Conservation (phyloP, 1,140 invertebrate species). For the Nymphalis io region DNA sequence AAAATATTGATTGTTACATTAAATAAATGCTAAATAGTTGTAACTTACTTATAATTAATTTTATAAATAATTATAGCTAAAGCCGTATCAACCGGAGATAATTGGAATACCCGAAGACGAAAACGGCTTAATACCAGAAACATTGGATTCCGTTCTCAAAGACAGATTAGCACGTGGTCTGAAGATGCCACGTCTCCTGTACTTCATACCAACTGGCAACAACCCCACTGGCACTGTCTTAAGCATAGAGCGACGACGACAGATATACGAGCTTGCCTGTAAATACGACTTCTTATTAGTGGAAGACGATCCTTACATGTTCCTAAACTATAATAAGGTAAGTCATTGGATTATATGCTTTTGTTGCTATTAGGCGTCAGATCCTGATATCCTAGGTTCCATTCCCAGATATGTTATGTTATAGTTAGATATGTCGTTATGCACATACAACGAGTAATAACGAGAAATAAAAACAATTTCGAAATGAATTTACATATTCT, state of each 20-base stretch:
- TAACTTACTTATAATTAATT: too few relatives aligned
- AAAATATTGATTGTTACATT: too few relatives aligned
- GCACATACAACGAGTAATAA: too few relatives aligned
- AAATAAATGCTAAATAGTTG: too few relatives aligned
- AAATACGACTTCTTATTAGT: conserved; percentile 89
- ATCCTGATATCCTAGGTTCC: too few relatives aligned
- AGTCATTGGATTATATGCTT: conserved; percentile 33
- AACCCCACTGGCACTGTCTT: conserved; percentile 88
- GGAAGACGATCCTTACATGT: conserved; percentile 92
- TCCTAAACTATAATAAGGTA: conserved; percentile 85
- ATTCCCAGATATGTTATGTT: too few relatives aligned
- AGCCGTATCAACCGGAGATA: conserved; percentile 61
- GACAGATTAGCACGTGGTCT: conserved; percentile 48
- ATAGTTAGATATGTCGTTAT: too few relatives aligned
- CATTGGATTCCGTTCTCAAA: conserved; percentile 49
- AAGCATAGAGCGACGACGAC: conserved; percentile 83
- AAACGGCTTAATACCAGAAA: conserved; percentile 55
- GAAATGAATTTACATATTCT: too few relatives aligned
- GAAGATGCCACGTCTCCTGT: conserved; percentile 84
- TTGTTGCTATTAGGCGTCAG: too few relatives aligned
- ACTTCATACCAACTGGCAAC: conserved; percentile 82
- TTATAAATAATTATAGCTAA: conserved; percentile 50
- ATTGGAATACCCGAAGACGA: conserved; percentile 65
- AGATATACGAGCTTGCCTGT: conserved; percentile 88
- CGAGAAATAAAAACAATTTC: too few relatives aligned